Conservation (phyloP, 2,888 invertebrate genomes). For the Rapana venosa region DNA sequence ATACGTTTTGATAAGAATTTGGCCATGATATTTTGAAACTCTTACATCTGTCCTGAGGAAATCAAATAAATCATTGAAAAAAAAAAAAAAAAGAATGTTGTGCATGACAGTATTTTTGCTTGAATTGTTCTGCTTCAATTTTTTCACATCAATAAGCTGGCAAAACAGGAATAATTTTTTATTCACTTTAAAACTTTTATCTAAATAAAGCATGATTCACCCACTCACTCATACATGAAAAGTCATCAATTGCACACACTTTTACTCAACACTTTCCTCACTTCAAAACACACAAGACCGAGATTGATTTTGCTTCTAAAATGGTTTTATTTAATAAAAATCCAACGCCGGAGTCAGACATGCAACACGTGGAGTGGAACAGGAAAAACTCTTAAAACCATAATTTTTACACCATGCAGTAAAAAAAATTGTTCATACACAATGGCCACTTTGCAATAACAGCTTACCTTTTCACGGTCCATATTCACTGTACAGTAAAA, state of each 20-base stretch:
- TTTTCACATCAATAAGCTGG: not conserved
- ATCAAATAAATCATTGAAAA: too few relatives aligned
- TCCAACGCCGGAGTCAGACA: not conserved
- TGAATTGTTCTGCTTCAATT: too few relatives aligned
- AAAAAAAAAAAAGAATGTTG: too few relatives aligned
- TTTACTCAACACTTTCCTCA: not conserved
- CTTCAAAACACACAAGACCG: not conserved
- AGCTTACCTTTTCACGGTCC: not conserved
- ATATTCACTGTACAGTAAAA: not conserved
- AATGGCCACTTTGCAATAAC: not conserved
- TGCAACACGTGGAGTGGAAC: not conserved
- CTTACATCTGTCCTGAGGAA: too few relatives aligned
- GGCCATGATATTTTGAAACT: too few relatives aligned
- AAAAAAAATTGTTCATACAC: not conserved
- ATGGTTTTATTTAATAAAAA: conserved; percentile 14
- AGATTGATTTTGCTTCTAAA: not conserved
- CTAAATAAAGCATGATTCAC: too few relatives aligned
- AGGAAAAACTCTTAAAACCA: not conserved
- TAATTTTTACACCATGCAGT: not conserved
- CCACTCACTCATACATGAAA: too few relatives aligned
- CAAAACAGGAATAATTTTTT: not conserved
- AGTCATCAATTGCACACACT: not conserved
- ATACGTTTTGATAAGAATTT: too few relatives aligned
- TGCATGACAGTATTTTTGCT: too few relatives aligned
- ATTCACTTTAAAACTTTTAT: too few relatives aligned